Percentiles rank a stretch among this genome's conserved stretches.
These are phyloP conservation scores for Cichladusa arquata DNA, from an alignment of 2,113 vertebrate species.

Conservation along the genomic window DNA sequence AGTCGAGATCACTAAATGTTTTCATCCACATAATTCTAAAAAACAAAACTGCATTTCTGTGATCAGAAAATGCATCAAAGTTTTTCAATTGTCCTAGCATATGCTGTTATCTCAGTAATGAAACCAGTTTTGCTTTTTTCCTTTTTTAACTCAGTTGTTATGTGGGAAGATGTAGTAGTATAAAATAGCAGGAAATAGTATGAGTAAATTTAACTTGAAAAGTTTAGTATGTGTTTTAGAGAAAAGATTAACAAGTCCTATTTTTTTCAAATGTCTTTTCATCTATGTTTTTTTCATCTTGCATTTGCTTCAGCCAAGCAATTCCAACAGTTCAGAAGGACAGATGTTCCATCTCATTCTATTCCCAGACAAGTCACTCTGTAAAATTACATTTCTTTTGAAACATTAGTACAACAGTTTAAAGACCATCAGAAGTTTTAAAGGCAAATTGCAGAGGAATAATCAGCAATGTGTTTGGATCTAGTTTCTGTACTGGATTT, in stretches of 20 bases:
- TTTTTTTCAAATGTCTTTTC: slow-evolving; percentile 47
- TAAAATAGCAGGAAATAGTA: slow-evolving; percentile 60
- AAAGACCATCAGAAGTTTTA: slow-evolving; percentile 55
- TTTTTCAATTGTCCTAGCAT: slow-evolving; percentile 50
- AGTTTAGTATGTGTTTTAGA: slow-evolving; percentile 6
- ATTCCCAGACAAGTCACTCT: slow-evolving; percentile 58
- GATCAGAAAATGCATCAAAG: slow-evolving; percentile 6
- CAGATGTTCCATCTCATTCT: slow-evolving; percentile 55
- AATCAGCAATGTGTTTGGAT: background rate
- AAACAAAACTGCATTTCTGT: background rate
- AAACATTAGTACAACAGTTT: slow-evolving; percentile 45
- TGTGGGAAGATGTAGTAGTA: slow-evolving; percentile 53
- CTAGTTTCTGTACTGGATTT: background rate
- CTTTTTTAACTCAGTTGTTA: slow-evolving; percentile 55
- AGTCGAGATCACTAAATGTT: background rate
- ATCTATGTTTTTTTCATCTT: slow-evolving; percentile 42
- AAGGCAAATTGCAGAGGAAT: slow-evolving; percentile 26
- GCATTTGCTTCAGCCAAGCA: slow-evolving; percentile 18
- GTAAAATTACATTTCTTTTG: slow-evolving; percentile 52
- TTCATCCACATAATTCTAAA: background rate
- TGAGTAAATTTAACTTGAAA: slow-evolving; percentile 43
- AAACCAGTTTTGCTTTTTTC: slow-evolving; percentile 35
- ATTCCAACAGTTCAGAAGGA: slow-evolving; percentile 23
- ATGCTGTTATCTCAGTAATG: slow-evolving; percentile 43
- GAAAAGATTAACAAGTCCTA: slow-evolving; percentile 24